Percentiles rank a stretch among this genome's conserved stretches.
These are phyloP conservation scores for Notiomystis cincta DNA, from an alignment of 2,113 vertebrate genomes.

Conservation along the genomic window DNA sequence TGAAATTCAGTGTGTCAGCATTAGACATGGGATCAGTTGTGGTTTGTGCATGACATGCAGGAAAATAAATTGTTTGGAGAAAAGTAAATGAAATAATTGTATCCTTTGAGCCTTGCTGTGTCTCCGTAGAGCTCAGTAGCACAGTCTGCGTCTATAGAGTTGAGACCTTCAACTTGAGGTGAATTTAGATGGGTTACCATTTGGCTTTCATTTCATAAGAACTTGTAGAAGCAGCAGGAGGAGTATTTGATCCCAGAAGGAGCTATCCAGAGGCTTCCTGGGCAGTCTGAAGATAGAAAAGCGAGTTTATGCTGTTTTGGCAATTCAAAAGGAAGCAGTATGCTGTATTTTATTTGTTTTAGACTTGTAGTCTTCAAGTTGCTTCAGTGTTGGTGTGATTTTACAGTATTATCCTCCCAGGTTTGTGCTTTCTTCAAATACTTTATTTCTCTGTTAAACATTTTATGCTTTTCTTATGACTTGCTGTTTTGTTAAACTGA, in stretches of 20 bases:
- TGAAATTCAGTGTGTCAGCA: not conserved
- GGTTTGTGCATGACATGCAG: not conserved
- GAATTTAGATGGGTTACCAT: not conserved
- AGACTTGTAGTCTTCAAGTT: not conserved
- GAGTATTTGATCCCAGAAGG: not conserved
- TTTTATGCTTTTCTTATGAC: not conserved
- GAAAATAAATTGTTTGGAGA: not conserved
- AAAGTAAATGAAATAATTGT: not conserved
- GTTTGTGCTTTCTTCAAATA: not conserved
- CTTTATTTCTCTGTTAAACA: not conserved
- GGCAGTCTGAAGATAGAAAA: not conserved
- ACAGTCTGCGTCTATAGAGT: not conserved
- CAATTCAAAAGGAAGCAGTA: not conserved
- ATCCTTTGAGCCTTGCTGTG: not conserved
- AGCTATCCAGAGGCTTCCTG: not conserved
- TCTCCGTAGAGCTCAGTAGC: rapidly evolving
- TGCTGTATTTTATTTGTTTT: not conserved
- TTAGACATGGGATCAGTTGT: not conserved
- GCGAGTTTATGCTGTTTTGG: not conserved
- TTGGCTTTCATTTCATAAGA: not conserved
- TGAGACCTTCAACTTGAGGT: not conserved
- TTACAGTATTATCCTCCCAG: not conserved
- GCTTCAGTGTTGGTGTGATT: not conserved
- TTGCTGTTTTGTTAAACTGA: not conserved
- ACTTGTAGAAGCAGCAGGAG: not conserved